Conservation (phyloP, 1,140 invertebrate genomes). For the Gyrodactylus salaris region DNA sequence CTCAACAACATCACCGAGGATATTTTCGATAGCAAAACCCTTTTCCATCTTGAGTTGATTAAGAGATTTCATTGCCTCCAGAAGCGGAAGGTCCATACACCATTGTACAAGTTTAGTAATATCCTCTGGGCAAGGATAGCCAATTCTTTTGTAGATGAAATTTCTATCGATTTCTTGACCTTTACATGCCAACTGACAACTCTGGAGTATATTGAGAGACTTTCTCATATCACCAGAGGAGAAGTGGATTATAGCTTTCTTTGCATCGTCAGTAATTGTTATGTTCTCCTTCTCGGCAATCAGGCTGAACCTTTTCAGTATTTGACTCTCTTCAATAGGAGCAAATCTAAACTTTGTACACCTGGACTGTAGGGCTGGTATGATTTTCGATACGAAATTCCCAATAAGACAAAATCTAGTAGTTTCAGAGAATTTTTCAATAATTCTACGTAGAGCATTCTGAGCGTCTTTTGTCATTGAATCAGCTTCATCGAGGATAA, state of each 20-base stretch:
- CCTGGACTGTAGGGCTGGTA: slow-evolving; percentile 76
- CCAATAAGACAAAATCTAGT: slow-evolving; percentile 91
- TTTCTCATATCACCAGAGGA: slow-evolving; percentile 90
- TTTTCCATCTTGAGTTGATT: not conserved
- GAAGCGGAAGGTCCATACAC: not conserved
- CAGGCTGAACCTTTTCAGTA: slow-evolving; percentile 48
- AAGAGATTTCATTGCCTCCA: not conserved
- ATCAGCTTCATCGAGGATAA: slow-evolving; percentile 95
- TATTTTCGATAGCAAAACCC: not conserved
- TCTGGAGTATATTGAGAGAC: slow-evolving; percentile 54
- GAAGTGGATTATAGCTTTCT: slow-evolving; percentile 50
- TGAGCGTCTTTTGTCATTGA: slow-evolving; percentile 99
- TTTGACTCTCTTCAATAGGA: slow-evolving; percentile 43
- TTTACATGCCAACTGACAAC: slow-evolving; percentile 10
- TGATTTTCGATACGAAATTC: slow-evolving; percentile 91
- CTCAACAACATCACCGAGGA: not conserved
- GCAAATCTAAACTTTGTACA: slow-evolving; percentile 89
- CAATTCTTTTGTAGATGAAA: not conserved
- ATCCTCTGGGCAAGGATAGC: not conserved
- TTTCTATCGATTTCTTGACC: not conserved
- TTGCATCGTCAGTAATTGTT: slow-evolving; percentile 50
- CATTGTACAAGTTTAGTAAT: not conserved
- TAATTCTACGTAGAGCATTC: slow-evolving; percentile 78
- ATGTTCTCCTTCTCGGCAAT: slow-evolving; percentile 57
- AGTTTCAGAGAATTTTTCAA: slow-evolving; percentile 93